Evolutionary conservation across 1,140 invertebrate genomes (phyloP).

Genomic region (Drosophila tani): DNA sequence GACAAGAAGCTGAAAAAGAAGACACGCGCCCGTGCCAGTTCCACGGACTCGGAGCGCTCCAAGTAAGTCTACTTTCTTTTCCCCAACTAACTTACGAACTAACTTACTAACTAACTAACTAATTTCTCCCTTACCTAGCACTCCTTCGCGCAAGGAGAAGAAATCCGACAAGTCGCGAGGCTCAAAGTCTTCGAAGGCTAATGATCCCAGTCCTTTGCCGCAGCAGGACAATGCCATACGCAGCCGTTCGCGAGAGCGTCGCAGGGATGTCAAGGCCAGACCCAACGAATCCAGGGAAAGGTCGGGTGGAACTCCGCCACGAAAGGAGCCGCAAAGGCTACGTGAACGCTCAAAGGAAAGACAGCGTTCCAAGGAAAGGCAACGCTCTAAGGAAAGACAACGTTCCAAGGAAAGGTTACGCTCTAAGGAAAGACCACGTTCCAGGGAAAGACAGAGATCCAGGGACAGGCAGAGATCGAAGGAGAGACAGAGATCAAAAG

Average conservation of each 20-base stretch:
- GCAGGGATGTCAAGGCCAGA: constrained; percentile 47
- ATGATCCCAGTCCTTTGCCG: constrained; percentile 16
- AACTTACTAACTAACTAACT: background rate
- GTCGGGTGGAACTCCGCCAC: constrained; percentile 31
- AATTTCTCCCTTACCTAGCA: constrained; percentile 18
- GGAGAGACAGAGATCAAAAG: constrained; percentile 31
- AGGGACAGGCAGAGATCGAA: constrained; percentile 36
- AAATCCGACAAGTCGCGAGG: constrained; percentile 46
- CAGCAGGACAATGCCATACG: constrained; percentile 60
- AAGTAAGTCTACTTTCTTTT: constrained; percentile 48
- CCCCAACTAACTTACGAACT: too few species aligned
- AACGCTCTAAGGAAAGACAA: background rate
- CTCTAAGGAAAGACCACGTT: constrained; percentile 8
- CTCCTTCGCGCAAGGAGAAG: constrained; percentile 45
- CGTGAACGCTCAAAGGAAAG: constrained; percentile 24
- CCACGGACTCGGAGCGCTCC: constrained; percentile 70
- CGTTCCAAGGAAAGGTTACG: background rate
- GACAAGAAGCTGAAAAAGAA: constrained; percentile 83
- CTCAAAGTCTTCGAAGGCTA: constrained; percentile 15
- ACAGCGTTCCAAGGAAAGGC: background rate
- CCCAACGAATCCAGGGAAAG: constrained; percentile 48
- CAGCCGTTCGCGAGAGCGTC: constrained; percentile 68
- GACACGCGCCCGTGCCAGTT: constrained; percentile 60
- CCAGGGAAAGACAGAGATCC: constrained; percentile 40
- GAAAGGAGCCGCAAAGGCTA: constrained; percentile 27